Percentiles rank a stretch among this genome's conserved stretches.
These are phyloP conservation scores for Kryptopterus vitreolus DNA, from an alignment of 2,797 vertebrate species.

Conservation along the genomic window DNA sequence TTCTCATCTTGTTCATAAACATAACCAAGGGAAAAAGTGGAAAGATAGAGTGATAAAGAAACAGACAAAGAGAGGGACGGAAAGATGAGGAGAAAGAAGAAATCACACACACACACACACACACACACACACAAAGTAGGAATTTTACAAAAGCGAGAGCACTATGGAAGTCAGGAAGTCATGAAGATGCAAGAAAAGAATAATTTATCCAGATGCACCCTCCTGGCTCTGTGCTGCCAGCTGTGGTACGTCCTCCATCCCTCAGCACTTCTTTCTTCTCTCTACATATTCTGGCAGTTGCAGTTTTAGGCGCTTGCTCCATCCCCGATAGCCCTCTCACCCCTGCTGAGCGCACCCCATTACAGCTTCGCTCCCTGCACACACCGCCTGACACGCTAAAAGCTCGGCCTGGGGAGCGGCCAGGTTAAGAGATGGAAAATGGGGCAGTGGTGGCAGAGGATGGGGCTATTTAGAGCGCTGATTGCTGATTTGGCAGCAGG, in stretches of 20 bases:
- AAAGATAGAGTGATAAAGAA: not conserved
- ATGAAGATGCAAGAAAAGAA: slow-evolving; percentile 26
- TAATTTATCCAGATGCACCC: slow-evolving; percentile 10
- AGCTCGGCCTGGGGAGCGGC: slow-evolving; percentile 56
- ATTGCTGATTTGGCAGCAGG: slow-evolving; percentile 61
- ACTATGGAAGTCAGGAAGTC: not conserved
- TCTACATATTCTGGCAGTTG: slow-evolving; percentile 77
- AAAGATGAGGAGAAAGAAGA: not conserved
- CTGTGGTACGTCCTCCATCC: slow-evolving; percentile 48
- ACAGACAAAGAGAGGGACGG: not conserved
- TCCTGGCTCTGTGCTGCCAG: slow-evolving; percentile 10
- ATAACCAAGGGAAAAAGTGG: not conserved
- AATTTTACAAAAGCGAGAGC: not conserved
- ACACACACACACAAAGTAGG: too few species aligned
- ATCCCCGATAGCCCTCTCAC: slow-evolving; percentile 77
- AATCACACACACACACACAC: too few species aligned
- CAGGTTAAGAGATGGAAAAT: slow-evolving; percentile 63
- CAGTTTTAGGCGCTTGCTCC: slow-evolving; percentile 81
- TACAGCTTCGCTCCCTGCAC: slow-evolving; percentile 84
- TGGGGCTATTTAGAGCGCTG: slow-evolving; percentile 54
- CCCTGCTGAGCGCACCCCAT: slow-evolving; percentile 89
- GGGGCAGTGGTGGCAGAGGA: slow-evolving; percentile 51
- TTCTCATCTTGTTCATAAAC: not conserved
- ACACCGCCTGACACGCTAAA: slow-evolving; percentile 66
- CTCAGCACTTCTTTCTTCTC: slow-evolving; percentile 47